Evolutionary conservation across 2,888 invertebrate genomes (phyloP).

Genomic region (Ferdinandea cuprea): DNA sequence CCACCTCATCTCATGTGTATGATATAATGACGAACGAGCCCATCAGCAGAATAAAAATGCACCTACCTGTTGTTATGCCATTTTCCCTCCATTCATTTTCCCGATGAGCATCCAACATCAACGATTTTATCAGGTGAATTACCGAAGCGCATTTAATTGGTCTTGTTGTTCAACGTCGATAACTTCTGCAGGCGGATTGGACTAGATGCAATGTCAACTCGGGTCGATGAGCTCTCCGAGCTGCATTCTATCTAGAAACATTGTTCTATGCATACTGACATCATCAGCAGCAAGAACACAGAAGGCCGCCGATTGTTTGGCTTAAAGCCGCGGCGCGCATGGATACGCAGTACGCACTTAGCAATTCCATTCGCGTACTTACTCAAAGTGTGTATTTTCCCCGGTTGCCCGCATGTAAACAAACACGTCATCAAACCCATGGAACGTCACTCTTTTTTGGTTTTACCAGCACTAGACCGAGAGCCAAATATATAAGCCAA

Average conservation of each 20-base stretch:
- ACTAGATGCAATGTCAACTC: constrained; percentile 54
- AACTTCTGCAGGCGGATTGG: constrained; percentile 64
- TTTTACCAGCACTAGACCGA: constrained; percentile 58
- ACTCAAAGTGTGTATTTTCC: constrained; percentile 44
- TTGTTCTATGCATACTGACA: constrained; percentile 11
- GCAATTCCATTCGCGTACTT: background rate
- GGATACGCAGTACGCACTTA: constrained; percentile 8
- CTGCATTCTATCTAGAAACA: constrained; percentile 11
- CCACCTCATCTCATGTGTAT: background rate
- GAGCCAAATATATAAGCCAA: constrained; percentile 67
- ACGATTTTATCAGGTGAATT: constrained; percentile 30
- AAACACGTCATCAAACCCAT: constrained; percentile 30
- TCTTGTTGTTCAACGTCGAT: constrained; percentile 18
- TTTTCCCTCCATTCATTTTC: background rate
- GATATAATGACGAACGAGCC: too few relatives aligned
- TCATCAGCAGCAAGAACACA: constrained; percentile 19
- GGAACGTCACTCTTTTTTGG: constrained; percentile 49
- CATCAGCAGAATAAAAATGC: constrained; percentile 3
- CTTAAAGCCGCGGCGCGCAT: constrained; percentile 16
- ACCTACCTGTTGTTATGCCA: constrained; percentile 53
- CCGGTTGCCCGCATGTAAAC: constrained; percentile 62
- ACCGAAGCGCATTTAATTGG: constrained; percentile 54
- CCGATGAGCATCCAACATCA: constrained; percentile 14
- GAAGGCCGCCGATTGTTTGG: constrained; percentile 45
- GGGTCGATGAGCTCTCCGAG: constrained; percentile 59